These are phyloP conservation scores for Tenthredo amoena DNA, from an alignment of 2,888 invertebrate species.

Conservation along the genomic window DNA sequence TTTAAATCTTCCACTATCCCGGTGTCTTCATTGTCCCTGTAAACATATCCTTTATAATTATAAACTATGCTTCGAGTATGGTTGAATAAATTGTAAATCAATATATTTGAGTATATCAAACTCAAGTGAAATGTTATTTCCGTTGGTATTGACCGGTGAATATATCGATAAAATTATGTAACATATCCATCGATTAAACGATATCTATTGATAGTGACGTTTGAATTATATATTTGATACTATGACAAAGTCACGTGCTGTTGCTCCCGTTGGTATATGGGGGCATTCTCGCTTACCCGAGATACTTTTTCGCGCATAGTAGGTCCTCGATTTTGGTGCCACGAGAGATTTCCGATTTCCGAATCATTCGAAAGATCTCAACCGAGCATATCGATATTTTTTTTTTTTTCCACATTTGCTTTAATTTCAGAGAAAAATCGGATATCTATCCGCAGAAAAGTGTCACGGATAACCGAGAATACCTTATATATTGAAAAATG, in stretches of 20 bases:
- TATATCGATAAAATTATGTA: not conserved
- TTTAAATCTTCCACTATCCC: not conserved
- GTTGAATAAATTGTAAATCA: not conserved
- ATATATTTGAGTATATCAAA: not conserved
- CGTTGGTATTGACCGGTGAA: not conserved
- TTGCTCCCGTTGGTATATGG: not conserved
- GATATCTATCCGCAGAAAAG: not conserved
- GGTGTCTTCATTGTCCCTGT: constrained; percentile 2
- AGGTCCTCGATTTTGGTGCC: too few species aligned
- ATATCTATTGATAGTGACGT: constrained; percentile 36
- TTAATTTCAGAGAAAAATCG: too few species aligned
- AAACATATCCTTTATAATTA: not conserved
- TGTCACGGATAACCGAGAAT: too few species aligned
- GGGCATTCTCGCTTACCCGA: too few species aligned
- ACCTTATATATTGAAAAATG: not conserved
- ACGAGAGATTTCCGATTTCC: too few species aligned
- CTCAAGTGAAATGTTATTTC: not conserved
- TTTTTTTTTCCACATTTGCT: too few species aligned
- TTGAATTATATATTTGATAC: constrained; percentile 53
- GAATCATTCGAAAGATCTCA: too few species aligned
- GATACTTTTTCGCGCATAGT: too few species aligned
- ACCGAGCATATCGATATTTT: too few species aligned
- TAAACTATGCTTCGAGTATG: not conserved
- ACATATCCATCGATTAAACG: constrained; percentile 46
- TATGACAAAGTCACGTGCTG: constrained; percentile 41